These are phyloP conservation scores for Bombus polaris DNA, from an alignment of 1,140 invertebrate genomes.

Conservation along the genomic window DNA sequence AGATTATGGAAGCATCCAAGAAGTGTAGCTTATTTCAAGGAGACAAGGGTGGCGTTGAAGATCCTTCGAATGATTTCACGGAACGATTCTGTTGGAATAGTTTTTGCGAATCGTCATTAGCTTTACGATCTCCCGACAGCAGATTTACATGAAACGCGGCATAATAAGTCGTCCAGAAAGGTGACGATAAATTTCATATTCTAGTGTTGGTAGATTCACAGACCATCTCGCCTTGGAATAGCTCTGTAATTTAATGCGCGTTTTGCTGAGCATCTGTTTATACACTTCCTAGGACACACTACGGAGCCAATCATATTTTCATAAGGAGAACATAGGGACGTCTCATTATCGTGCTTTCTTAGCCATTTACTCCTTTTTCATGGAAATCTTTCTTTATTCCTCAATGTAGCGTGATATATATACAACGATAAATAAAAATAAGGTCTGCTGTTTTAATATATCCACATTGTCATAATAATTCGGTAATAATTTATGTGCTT, in stretches of 20 bases:
- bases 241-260: conserved; percentile 68
- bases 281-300: conserved; percentile 47
- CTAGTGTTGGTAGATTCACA: conserved; percentile 71
- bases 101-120: conserved; percentile 70
- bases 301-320: conserved; percentile 60
- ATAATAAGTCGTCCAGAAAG: conserved; percentile 70
- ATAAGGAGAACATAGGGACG: conserved; percentile 32
- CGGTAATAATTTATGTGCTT: background rate
- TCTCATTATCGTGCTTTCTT: conserved; percentile 52
- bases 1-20: conserved; percentile 25
- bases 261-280: conserved; percentile 61
- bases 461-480: background rate
- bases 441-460: background rate
- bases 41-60: background rate
- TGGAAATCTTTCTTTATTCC: background rate
- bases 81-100: conserved; percentile 3
- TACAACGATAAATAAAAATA: background rate
- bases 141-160: conserved; percentile 71
- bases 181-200: conserved; percentile 78
- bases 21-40: background rate
- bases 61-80: conserved; percentile 6
- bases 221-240: conserved; percentile 47
- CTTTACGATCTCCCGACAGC: conserved; percentile 71
- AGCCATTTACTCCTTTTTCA: conserved; percentile 19
- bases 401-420: conserved; percentile 7